Percentiles rank a stretch among this genome's conserved stretches.
These are phyloP conservation scores for Gorsachius goisagi DNA, from an alignment of 2,113 vertebrate species.

Conservation along the genomic window DNA sequence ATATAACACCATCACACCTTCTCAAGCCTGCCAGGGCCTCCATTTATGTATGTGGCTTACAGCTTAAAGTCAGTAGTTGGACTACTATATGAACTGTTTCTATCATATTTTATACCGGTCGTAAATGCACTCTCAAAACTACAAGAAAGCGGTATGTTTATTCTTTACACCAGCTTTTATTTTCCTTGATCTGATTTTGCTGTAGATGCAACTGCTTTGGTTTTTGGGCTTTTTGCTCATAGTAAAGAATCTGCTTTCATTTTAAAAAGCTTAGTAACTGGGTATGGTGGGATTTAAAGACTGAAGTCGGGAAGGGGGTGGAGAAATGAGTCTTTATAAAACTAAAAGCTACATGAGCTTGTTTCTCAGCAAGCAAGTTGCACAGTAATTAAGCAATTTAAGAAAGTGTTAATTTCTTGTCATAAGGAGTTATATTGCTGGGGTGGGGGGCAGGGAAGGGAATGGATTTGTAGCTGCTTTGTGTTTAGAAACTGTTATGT, in stretches of 20 bases:
- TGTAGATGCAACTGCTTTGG: conserved; percentile 81
- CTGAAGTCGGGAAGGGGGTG: neutral
- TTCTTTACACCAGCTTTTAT: conserved; percentile 89
- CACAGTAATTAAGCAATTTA: conserved; percentile 16
- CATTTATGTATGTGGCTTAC: conserved; percentile 88
- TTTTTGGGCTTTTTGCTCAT: conserved; percentile 72
- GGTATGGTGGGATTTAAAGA: conserved; percentile 42
- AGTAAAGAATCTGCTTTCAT: conserved; percentile 39
- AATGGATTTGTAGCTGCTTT: conserved; percentile 17
- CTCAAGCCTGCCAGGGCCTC: conserved; percentile 88
- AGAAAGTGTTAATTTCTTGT: neutral
- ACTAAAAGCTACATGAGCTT: neutral
- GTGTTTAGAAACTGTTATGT: neutral
- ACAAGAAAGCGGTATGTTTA: conserved; percentile 96
- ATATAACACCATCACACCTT: conserved; percentile 82
- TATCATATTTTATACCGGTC: conserved; percentile 92
- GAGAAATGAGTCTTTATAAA: neutral
- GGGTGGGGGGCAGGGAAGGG: neutral
- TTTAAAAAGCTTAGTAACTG: conserved; percentile 23
- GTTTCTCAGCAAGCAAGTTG: conserved; percentile 12
- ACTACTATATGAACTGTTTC: conserved; percentile 95
- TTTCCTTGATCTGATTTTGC: conserved; percentile 80
- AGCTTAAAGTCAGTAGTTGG: conserved; percentile 92
- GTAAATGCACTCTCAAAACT: conserved; percentile 91
- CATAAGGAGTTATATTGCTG: neutral